These are phyloP conservation scores for Drosophila anomelani DNA, from an alignment of 2,888 invertebrate genomes.

Conservation along the genomic window DNA sequence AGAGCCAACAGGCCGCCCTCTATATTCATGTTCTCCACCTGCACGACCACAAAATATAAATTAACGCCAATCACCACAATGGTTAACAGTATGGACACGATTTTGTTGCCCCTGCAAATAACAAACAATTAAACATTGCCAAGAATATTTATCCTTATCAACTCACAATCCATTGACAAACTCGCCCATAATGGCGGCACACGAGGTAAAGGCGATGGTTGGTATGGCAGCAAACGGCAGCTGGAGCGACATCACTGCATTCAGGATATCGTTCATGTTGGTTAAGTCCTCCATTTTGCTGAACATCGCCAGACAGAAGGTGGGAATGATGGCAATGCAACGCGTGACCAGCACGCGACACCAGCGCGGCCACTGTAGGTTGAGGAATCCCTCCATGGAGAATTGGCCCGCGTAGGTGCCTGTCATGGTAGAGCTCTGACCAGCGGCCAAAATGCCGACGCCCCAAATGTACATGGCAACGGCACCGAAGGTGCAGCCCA, in stretches of 20 bases:
- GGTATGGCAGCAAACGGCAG: constrained; percentile 95
- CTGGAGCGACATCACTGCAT: constrained; percentile 94
- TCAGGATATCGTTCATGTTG: constrained; percentile 93
- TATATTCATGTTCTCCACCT: constrained; percentile 85
- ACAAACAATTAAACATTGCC: not conserved
- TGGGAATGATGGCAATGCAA: constrained; percentile 90
- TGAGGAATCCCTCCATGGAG: constrained; percentile 95
- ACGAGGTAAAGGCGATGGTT: constrained; percentile 93
- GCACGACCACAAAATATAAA: constrained; percentile 90
- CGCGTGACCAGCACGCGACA: constrained; percentile 93
- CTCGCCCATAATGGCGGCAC: constrained; percentile 91
- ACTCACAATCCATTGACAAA: constrained; percentile 92
- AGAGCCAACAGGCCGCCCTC: constrained; percentile 85
- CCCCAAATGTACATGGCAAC: constrained; percentile 94
- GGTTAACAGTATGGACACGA: constrained; percentile 88
- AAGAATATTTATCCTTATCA: not conserved
- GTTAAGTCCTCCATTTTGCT: constrained; percentile 89
- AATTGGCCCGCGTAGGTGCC: constrained; percentile 95
- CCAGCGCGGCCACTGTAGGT: constrained; percentile 94
- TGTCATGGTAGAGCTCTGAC: constrained; percentile 94
- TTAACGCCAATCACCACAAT: constrained; percentile 91
- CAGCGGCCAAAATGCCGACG: constrained; percentile 90
- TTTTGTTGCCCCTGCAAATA: constrained; percentile 88
- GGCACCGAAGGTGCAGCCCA: constrained; percentile 91
- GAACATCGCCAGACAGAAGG: constrained; percentile 89